Base-by-base conservation (phyloP, 2,888 invertebrate species). In the Clistopyga incitator region DNA sequence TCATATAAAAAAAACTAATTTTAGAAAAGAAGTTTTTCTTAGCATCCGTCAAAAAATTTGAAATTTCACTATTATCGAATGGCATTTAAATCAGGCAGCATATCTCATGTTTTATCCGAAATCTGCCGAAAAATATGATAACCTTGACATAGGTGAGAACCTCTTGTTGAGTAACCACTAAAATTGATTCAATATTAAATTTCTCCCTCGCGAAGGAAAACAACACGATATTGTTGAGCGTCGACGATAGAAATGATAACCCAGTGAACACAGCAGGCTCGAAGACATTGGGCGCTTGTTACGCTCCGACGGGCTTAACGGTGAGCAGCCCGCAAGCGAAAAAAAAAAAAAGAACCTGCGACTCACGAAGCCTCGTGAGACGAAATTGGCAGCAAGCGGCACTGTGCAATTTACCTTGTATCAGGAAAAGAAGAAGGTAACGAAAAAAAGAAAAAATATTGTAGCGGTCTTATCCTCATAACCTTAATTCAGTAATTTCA, bases 221-320 rank as follows among this genome's bases (percentile, higher is more conserved):
- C 11, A 20, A 54, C 20, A 54, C 13, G 54, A 20, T 23, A 54
- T 20, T 11, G 11, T 23, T 54, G 23, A 52, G 4, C 20, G 29
- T 54, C 70, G 52, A 54, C 10, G 50, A 70, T 70, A 38, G 18
- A 13, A 13, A 23, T 54, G 15, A 68, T 50, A 68, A 68, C 29
- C 68, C 50, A 50, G 50, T 68, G 68, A 68, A 18, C 68, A 54
- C 54, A 54, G 20, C 54, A 54, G 23, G 54, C 54, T 23, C 23
- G 54, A 20, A 54, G 54, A 38, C 20, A 54, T 54, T 52, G 52
- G 15, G 18, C 29, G 64, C 25, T 6, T 64, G 75, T 64, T 68
- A 74, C 77, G 81, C 77, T 72, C 34, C 59, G 72, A n/a, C 47
- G 81, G 56, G 65, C 67, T 81, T 81, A 81, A 81, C 81, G 77